Evolutionary conservation across 2,797 vertebrate species (phyloP), one percentile per base, ranked within the genome.

Genomic region (Ciconia nigra): DNA sequence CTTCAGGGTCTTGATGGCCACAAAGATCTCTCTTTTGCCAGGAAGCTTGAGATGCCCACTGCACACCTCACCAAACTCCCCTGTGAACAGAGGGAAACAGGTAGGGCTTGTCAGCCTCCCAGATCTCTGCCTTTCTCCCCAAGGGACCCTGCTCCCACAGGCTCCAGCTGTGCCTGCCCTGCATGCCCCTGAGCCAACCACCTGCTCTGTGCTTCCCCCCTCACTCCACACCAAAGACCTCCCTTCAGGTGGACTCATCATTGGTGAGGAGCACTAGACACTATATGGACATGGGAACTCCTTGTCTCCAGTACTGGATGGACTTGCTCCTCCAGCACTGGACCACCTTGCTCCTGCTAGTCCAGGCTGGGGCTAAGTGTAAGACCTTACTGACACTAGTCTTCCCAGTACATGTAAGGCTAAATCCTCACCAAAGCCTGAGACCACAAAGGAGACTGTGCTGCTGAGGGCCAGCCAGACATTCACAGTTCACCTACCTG

Each of bases 21-120:
- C 99, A 35, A 99, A 99, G 98, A 99, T 99, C 97, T 99, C 99
- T 89, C 99, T 98, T 97, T 99, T 99, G 24, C 99, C 99, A 2
- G 99, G 99, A n/a, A 99, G 98, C 98, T 99, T 99, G 71, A 99
- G 98, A 95, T 99, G 99, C 6, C 99, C 99, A 9, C 99, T 99
- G 98, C 99, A 99, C 63, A 99, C 99, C 96, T 99, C 99, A 0
- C 99, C 99, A 85, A 99, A 99, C 96, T 99, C 99, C 52, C 99
- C 99, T 99, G 96, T 7, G 55, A 89, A 51, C 22, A 88, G 87
- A 92, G 66, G 58, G 37, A 15, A 66, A 78, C 15, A 55, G 11
- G 22, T 2, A 71, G 13, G 21, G 21, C 11, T 63, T 18, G 29
- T 76, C 78, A 89, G 46, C 22, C 29, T 54, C 28, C 31, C 41